Base-by-base conservation (phyloP, 2,888 invertebrate species). In the Bugulina stolonifera region DNA sequence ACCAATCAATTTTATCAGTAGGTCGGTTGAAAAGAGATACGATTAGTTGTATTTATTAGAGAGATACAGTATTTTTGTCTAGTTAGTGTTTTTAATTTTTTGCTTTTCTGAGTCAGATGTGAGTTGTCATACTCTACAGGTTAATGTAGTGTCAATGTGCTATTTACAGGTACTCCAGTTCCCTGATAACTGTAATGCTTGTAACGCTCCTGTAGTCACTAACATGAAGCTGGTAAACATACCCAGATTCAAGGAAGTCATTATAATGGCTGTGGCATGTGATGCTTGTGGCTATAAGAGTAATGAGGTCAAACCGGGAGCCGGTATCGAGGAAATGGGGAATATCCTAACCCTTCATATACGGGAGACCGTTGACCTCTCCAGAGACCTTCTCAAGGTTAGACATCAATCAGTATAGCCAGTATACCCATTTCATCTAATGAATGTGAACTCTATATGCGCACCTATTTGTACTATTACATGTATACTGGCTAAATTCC, bases 211-310 rank as follows among this genome's bases (percentile, higher is more conserved):
- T 0, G 93, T 93, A 76, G 87, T 90, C 73, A 96, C 96, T 0
- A 93, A 94, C 80, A 96, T 96, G 95, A 96, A 96, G 86, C 80
- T 94, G 73, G 93, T 94, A 0, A 90, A 91, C 90, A 88, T 83
- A 80, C 80, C 80, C 79, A 54, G 94, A 83, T 99, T 99, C 85
- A 98, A 99, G 85, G 93, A 98, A 82, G 94, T 84, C 3, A 90
- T 99, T 0, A 94, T 99, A 74, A 99, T 99, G 98, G 94, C 97
- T 0, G 95, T 95, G 0, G 88, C 86, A 0, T 99, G 99, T 83
- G 95, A 96, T 23, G 82, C 82, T 0, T 99, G 99, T 84, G 98
- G 98, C 0, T 89, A 90, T 80, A 89, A 91, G 77, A 94, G 96
- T 1, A 98, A 94, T 82, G 99, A 99, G 87, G 95, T 99, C 0